Percentiles rank a stretch among this genome's conserved stretches.
Evolutionary conservation across 2,888 invertebrate species (phyloP).

Genomic region (Synanthedon myopaeformis): DNA sequence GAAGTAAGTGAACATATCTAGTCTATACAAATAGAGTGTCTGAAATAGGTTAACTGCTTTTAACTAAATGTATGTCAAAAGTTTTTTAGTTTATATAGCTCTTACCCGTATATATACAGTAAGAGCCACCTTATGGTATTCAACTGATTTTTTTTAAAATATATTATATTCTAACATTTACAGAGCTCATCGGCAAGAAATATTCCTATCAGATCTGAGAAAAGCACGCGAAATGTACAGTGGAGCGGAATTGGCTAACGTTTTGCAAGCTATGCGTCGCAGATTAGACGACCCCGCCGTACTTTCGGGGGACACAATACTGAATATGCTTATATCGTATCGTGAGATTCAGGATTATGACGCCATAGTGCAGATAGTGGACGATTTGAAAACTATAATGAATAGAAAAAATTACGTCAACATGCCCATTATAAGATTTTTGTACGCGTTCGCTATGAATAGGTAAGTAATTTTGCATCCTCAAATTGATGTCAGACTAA

Average conservation of each 20-base stretch:
- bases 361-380: slow-evolving; percentile 96
- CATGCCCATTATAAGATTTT: slow-evolving; percentile 90
- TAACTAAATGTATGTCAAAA: too few relatives aligned
- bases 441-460: slow-evolving; percentile 98
- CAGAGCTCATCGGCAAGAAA: slow-evolving; percentile 97
- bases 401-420: slow-evolving; percentile 89
- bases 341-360: slow-evolving; percentile 96
- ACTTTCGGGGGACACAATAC: slow-evolving; percentile 93
- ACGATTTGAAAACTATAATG: slow-evolving; percentile 91
- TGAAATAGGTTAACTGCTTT: too few relatives aligned
- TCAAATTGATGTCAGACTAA: too few relatives aligned
- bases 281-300: slow-evolving; percentile 97
- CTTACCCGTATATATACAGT: too few relatives aligned
- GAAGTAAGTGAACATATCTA: slow-evolving; percentile 74
- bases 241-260: slow-evolving; percentile 83
- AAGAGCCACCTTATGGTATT: too few relatives aligned
- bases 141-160: too few relatives aligned
- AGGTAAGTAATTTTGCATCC: slow-evolving; percentile 56
- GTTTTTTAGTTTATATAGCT: too few relatives aligned
- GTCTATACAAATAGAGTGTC: too few relatives aligned
- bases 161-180: slow-evolving; percentile 6
- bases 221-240: slow-evolving; percentile 90
- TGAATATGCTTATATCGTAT: slow-evolving; percentile 93
- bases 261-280: slow-evolving; percentile 89
- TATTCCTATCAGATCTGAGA: slow-evolving; percentile 92